Percentiles rank a stretch among this genome's conserved stretches.
These are phyloP conservation scores for Benitochromis conjunctus DNA, from an alignment of 2,113 vertebrate genomes.

Conservation along the genomic window DNA sequence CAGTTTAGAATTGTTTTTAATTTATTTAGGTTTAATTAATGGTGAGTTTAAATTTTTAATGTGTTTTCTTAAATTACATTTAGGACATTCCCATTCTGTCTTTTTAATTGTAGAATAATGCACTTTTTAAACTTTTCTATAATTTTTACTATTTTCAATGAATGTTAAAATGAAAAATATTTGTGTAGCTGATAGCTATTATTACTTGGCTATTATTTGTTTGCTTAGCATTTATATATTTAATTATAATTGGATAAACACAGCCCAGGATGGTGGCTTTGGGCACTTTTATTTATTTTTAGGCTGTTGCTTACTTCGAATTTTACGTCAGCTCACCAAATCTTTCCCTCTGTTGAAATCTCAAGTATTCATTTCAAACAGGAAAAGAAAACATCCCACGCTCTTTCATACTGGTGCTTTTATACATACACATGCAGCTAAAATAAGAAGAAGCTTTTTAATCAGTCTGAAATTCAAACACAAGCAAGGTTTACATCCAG, in stretches of 20 bases:
- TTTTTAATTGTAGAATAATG: neutral
- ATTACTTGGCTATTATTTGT: neutral
- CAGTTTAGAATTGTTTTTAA: neutral
- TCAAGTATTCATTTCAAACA: slow-evolving; percentile 36
- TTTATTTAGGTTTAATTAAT: neutral
- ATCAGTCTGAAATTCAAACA: slow-evolving; percentile 59
- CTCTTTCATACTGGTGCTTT: neutral
- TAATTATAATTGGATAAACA: neutral
- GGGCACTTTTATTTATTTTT: slow-evolving; percentile 16
- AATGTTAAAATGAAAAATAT: neutral
- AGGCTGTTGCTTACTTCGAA: slow-evolving; percentile 24
- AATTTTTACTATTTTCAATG: neutral
- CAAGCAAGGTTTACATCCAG: slow-evolving; percentile 59
- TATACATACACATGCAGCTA: neutral
- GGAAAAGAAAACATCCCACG: slow-evolving; percentile 25
- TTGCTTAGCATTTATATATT: neutral
- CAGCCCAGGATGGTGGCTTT: slow-evolving; percentile 6
- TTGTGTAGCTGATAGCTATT: neutral
- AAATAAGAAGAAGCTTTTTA: slow-evolving; percentile 33
- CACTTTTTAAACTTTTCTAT: neutral
- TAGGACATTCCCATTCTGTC: neutral
- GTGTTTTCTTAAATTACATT: neutral
- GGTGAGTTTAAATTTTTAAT: neutral
- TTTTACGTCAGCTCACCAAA: slow-evolving; percentile 43
- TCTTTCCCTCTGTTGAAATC: slow-evolving; percentile 33